These are phyloP conservation scores for Glossophaga mutica DNA, from an alignment of 2,797 vertebrate genomes.

Conservation along the genomic window DNA sequence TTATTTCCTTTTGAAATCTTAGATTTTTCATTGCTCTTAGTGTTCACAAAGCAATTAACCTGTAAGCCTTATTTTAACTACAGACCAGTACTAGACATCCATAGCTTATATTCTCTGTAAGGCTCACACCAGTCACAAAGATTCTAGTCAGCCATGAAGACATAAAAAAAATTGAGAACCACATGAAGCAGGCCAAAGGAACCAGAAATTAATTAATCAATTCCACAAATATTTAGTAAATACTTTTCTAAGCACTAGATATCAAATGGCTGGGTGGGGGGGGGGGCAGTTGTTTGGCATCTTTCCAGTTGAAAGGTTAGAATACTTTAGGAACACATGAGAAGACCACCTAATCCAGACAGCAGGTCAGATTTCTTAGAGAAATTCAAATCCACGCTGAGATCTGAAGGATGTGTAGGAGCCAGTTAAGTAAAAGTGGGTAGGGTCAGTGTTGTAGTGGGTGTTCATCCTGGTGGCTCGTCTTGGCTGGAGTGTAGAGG, in stretches of 20 bases:
- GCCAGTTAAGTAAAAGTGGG: background rate
- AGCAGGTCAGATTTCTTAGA: background rate
- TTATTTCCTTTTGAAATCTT: slow-evolving; percentile 28
- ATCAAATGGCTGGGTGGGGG: background rate
- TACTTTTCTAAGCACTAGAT: background rate
- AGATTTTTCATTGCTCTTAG: slow-evolving; percentile 4
- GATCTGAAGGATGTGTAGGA: background rate
- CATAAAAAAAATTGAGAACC: slow-evolving; percentile 19
- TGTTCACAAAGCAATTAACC: slow-evolving; percentile 17
- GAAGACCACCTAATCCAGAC: background rate
- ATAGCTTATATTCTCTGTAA: background rate
- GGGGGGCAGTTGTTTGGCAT: background rate
- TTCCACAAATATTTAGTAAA: slow-evolving; percentile 31
- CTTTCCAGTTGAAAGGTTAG: background rate
- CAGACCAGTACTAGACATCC: background rate
- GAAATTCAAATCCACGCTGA: background rate
- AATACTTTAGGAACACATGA: background rate
- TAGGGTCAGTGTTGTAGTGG: background rate
- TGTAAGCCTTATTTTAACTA: background rate
- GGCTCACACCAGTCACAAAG: background rate
- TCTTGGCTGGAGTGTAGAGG: background rate
- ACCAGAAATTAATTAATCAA: background rate
- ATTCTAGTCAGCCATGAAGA: background rate
- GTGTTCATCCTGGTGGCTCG: background rate
- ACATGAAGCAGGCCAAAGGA: background rate